Conservation (phyloP, 2,797 vertebrate genomes). For the Ficedula albicollis region DNA sequence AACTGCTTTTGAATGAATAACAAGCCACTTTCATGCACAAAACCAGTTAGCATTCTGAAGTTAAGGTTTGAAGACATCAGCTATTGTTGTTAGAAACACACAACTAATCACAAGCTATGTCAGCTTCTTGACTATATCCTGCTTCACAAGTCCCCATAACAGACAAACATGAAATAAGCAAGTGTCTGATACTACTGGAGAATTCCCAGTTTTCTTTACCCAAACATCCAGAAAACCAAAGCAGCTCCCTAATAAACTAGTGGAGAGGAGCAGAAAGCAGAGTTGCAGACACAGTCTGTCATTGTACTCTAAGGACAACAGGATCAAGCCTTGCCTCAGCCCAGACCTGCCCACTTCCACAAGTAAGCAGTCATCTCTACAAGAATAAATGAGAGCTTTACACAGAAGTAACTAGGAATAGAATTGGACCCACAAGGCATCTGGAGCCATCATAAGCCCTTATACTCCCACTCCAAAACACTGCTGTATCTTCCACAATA, state of each 20-base stretch:
- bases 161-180: background rate
- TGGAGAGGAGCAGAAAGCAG: background rate
- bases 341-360: background rate
- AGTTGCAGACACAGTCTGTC: background rate
- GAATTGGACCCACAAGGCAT: background rate
- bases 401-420: background rate
- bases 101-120: background rate
- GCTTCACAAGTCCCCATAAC: background rate
- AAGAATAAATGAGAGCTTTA: background rate
- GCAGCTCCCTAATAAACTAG: background rate
- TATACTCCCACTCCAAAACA: background rate
- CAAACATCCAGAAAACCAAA: background rate
- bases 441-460: background rate
- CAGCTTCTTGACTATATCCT: background rate
- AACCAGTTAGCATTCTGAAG: background rate
- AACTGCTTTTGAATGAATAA: background rate
- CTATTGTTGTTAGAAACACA: background rate
- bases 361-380: background rate
- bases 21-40: background rate
- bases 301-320: background rate
- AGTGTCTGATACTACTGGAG: background rate
- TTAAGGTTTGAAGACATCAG: background rate
- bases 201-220: background rate
- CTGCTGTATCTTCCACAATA: background rate
- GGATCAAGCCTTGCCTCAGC: background rate